Conservation (phyloP, 53 echinoderm and acorn worm species). For the Holothuria scabra region DNA sequence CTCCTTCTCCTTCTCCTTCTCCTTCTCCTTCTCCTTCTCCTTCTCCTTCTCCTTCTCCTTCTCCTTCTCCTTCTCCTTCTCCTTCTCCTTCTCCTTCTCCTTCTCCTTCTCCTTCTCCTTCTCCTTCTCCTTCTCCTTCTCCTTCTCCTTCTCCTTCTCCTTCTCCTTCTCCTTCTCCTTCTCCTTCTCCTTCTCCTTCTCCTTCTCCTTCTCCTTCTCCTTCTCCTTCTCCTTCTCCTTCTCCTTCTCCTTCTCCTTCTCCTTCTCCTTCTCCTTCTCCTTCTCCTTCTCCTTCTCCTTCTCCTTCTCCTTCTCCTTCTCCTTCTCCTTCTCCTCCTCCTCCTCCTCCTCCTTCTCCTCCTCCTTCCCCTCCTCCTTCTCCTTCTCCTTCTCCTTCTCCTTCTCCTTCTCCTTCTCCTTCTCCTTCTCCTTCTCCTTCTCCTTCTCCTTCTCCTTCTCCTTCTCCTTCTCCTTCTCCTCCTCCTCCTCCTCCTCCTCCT, state of each 20-base stretch:
- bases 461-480: neutral
- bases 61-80: neutral
- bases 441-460: neutral
- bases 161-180: neutral
- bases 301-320: constrained; percentile 8
- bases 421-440: neutral
- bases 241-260: neutral
- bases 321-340: neutral
- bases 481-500: no score
- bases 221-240: neutral
- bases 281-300: neutral
- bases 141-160: neutral
- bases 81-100: neutral
- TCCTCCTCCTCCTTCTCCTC: neutral
- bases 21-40: neutral
- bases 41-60: neutral
- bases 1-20: neutral
- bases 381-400: neutral
- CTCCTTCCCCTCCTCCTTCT: neutral
- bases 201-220: neutral
- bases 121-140: neutral
- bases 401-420: neutral
- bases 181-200: neutral
- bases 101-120: neutral
- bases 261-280: neutral